Evolutionary conservation across 2,797 vertebrate species (phyloP).

Genomic region (Masticophis lateralis): DNA sequence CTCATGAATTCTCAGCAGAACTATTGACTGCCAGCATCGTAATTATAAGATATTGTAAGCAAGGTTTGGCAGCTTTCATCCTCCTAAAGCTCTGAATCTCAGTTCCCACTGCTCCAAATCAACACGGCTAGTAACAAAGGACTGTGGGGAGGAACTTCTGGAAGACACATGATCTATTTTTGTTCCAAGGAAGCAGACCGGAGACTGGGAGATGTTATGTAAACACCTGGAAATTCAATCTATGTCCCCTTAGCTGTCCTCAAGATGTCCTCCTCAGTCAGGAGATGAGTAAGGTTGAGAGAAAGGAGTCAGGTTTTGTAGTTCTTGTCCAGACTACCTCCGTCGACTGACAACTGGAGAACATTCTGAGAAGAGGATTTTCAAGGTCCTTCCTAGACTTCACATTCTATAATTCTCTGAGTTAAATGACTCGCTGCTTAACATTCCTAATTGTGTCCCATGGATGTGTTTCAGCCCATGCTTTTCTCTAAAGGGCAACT

Average conservation of each 20-base stretch:
- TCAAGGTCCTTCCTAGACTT: neutral
- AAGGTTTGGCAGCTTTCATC: neutral
- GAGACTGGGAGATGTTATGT: too few relatives aligned
- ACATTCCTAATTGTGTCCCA: neutral
- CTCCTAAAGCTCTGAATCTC: neutral
- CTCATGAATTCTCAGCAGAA: neutral
- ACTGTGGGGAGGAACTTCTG: too few relatives aligned
- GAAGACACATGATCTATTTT: too few relatives aligned
- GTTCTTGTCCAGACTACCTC: too few relatives aligned
- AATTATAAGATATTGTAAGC: neutral
- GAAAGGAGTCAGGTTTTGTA: too few relatives aligned
- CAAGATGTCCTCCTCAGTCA: too few relatives aligned
- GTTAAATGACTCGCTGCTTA: neutral
- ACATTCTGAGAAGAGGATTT: neutral
- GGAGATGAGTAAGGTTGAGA: too few relatives aligned
- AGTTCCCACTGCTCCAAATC: neutral
- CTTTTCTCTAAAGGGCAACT: neutral
- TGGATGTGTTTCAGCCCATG: neutral
- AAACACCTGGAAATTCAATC: too few relatives aligned
- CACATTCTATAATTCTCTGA: neutral
- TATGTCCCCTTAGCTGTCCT: too few relatives aligned
- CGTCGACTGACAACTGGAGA: too few relatives aligned
- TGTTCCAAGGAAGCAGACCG: too few relatives aligned
- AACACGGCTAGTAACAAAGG: too few relatives aligned
- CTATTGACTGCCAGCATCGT: neutral